phyloP scores from a whole-genome alignment of 1,140 invertebrate genomes.

The Drosophila guanche region DNA sequence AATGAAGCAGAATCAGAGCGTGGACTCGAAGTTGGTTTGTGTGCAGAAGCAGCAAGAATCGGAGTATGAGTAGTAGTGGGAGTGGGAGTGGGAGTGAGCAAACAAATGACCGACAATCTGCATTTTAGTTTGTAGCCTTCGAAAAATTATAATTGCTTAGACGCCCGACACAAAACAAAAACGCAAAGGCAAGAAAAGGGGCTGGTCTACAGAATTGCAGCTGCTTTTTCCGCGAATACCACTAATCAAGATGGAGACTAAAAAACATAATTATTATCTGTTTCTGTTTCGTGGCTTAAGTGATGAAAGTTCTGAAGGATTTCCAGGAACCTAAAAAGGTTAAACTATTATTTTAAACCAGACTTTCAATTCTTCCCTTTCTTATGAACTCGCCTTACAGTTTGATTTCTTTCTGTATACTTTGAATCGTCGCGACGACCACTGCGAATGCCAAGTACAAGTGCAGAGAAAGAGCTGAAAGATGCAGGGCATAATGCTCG shows the following conservation, averaged over 20 bases:
- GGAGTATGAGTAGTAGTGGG: neutral
- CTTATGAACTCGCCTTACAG: slow-evolving; percentile 36
- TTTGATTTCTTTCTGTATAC: slow-evolving; percentile 50
- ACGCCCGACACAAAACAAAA: slow-evolving; percentile 21
- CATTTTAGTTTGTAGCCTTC: slow-evolving; percentile 39
- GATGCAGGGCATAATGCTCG: slow-evolving; percentile 9
- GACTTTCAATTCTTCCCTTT: slow-evolving; percentile 4
- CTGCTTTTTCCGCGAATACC: too few relatives aligned
- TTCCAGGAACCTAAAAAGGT: too few relatives aligned
- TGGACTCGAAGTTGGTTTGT: slow-evolving; percentile 5
- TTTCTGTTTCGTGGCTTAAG: too few relatives aligned
- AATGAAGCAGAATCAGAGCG: slow-evolving; percentile 28
- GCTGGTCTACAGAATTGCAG: too few relatives aligned
- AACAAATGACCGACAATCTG: slow-evolving; percentile 66
- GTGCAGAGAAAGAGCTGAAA: slow-evolving; percentile 12
- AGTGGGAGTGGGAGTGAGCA: slow-evolving; percentile 24
- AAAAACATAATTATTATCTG: too few relatives aligned
- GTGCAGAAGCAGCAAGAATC: neutral
- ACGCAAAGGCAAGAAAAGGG: slow-evolving; percentile 4
- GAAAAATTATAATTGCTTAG: slow-evolving; percentile 65
- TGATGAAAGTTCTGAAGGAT: too few relatives aligned
- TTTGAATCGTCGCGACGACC: slow-evolving; percentile 39
- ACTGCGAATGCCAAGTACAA: slow-evolving; percentile 53
- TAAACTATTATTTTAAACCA: too few relatives aligned
- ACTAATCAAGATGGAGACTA: too few relatives aligned